phyloP scores from a whole-genome alignment of 2,113 vertebrate species.

The Pitta sordida region DNA sequence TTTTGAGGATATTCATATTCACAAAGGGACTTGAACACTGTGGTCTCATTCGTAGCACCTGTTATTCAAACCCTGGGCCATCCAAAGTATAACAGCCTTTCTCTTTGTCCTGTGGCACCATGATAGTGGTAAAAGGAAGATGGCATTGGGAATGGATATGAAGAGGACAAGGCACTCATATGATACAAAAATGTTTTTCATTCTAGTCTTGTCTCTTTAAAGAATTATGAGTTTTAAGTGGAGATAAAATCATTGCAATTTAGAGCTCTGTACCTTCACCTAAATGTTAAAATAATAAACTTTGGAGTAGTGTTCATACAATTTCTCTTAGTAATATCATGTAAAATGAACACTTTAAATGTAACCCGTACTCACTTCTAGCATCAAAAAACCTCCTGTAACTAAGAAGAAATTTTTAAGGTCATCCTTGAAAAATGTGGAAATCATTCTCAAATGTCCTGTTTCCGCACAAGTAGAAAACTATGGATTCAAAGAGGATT shows the following conservation, averaged over 20 bases:
- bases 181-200: neutral
- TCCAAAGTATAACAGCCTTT: neutral
- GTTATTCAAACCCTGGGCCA: no score
- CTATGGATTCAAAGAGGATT: neutral
- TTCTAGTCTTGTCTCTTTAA: neutral
- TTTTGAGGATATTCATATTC: neutral
- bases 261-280: neutral
- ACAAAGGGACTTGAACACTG: neutral
- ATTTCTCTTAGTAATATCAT: neutral
- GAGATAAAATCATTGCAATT: neutral
- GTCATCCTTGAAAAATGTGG: neutral
- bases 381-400: neutral
- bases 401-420: neutral
- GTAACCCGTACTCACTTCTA: neutral
- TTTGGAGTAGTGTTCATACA: neutral
- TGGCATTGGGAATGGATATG: neutral
- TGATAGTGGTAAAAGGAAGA: neutral
- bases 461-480: neutral
- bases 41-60: neutral
- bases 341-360: neutral
- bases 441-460: neutral
- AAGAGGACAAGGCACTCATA: neutral
- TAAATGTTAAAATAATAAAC: neutral
- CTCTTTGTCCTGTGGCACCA: neutral
- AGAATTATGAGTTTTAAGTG: neutral